These are phyloP conservation scores for Rhynchotus rufescens DNA, from an alignment of 2,797 vertebrate genomes.

Conservation along the genomic window DNA sequence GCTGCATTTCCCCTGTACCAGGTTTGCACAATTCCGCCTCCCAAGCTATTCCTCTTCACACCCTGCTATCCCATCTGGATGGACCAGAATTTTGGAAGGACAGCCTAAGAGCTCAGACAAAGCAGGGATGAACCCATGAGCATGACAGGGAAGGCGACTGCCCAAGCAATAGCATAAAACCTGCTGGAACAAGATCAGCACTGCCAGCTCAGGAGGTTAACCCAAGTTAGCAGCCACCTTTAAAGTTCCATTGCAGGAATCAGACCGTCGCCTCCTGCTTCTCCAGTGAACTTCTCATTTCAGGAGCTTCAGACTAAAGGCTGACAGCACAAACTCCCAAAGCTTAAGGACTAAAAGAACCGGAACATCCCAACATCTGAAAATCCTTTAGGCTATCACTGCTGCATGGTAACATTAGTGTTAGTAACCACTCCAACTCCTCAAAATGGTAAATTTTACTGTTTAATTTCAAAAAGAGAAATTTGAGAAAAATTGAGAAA, in stretches of 20 bases:
- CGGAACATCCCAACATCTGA: background rate
- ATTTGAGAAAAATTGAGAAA: background rate
- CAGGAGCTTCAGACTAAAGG: background rate
- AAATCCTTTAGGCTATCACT: background rate
- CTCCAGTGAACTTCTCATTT: background rate
- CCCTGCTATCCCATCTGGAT: fast-evolving
- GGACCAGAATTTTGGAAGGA: background rate
- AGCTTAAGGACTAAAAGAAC: background rate
- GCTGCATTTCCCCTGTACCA: background rate
- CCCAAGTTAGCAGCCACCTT: background rate
- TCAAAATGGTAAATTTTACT: background rate
- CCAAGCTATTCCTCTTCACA: background rate
- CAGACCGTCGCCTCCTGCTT: background rate
- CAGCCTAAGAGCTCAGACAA: background rate
- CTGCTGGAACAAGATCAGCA: background rate
- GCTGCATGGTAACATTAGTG: background rate
- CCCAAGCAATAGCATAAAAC: background rate
- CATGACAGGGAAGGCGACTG: too few species aligned
- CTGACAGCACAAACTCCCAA: background rate
- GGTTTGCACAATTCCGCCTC: background rate
- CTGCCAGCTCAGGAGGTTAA: background rate
- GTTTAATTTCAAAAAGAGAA: background rate
- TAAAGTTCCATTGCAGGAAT: background rate
- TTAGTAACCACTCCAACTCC: background rate
- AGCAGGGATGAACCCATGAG: background rate